Conservation (phyloP, 2,888 invertebrate genomes). For the Minunthozetes semirufus region DNA sequence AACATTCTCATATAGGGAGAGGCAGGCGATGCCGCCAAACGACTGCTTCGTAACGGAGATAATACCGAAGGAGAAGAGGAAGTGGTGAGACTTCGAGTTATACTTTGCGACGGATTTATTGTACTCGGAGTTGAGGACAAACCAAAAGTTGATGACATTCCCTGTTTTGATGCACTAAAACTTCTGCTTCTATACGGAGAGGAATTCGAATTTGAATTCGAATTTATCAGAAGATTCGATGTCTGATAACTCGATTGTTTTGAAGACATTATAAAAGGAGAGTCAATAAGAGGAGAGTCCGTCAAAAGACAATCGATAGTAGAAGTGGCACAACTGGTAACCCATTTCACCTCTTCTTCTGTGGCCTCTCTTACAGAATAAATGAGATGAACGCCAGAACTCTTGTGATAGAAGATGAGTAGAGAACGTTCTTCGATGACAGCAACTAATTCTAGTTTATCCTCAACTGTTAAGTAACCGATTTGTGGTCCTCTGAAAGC, state of each 20-base stretch:
- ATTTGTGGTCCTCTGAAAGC: slow-evolving; percentile 35
- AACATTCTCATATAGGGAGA: background rate
- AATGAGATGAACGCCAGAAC: slow-evolving; percentile 69
- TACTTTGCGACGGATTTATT: slow-evolving; percentile 17
- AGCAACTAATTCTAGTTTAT: slow-evolving; percentile 61
- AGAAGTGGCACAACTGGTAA: background rate
- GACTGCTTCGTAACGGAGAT: slow-evolving; percentile 33
- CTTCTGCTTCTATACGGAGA: slow-evolving; percentile 32
- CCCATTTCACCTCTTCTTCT: slow-evolving; percentile 27
- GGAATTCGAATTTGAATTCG: background rate
- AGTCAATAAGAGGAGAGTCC: slow-evolving; percentile 1
- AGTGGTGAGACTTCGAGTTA: slow-evolving; percentile 6
- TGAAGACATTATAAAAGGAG: background rate
- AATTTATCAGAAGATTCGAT: background rate
- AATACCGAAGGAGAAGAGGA: slow-evolving; percentile 23
- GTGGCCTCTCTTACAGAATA: slow-evolving; percentile 65
- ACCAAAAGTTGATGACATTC: slow-evolving; percentile 1
- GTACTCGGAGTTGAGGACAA: slow-evolving; percentile 11
- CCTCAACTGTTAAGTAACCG: slow-evolving; percentile 54
- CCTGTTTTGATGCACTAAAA: slow-evolving; percentile 19
- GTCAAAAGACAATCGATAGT: background rate
- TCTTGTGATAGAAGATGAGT: slow-evolving; percentile 69
- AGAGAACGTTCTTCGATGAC: slow-evolving; percentile 68
- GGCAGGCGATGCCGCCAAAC: slow-evolving; percentile 31
- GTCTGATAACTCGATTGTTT: slow-evolving; percentile 26